Evolutionary conservation across 2,113 vertebrate genomes (phyloP).

Genomic region (Callipepla squamata): DNA sequence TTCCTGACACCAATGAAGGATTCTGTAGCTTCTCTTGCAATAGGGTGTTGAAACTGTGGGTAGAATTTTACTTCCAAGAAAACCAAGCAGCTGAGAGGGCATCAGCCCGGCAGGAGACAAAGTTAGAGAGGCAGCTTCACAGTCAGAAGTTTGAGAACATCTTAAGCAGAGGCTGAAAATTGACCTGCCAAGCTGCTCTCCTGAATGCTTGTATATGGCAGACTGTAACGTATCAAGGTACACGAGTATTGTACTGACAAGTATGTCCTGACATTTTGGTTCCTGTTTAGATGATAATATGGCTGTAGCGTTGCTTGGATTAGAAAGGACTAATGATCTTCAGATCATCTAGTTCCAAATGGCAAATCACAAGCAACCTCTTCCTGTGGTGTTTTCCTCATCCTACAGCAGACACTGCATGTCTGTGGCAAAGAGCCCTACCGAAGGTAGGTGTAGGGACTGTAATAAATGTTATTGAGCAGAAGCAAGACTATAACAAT

Average conservation of each 20-base stretch:
- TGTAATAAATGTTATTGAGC: background rate
- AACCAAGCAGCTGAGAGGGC: background rate
- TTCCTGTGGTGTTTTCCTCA: background rate
- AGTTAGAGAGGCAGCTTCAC: background rate
- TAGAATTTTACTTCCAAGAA: background rate
- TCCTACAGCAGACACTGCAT: background rate
- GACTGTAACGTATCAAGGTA: background rate
- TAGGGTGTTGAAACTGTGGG: background rate
- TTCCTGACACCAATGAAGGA: background rate
- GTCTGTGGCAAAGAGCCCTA: background rate
- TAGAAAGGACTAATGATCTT: background rate
- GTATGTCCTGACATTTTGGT: background rate
- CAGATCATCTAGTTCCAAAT: background rate
- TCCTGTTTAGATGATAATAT: background rate
- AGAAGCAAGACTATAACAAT: background rate
- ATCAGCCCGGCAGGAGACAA: background rate
- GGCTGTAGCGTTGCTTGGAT: background rate
- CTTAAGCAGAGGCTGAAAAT: background rate
- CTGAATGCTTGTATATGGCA: fast-evolving
- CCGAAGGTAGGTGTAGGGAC: background rate
- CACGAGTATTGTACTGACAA: background rate
- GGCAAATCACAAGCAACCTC: background rate
- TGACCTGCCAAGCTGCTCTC: background rate
- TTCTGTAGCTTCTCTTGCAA: background rate
- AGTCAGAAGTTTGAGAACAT: background rate